Evolutionary conservation across 2,888 invertebrate species (phyloP), one percentile per base, ranked within the genome.

Genomic region (Synergus gifuensis): DNA sequence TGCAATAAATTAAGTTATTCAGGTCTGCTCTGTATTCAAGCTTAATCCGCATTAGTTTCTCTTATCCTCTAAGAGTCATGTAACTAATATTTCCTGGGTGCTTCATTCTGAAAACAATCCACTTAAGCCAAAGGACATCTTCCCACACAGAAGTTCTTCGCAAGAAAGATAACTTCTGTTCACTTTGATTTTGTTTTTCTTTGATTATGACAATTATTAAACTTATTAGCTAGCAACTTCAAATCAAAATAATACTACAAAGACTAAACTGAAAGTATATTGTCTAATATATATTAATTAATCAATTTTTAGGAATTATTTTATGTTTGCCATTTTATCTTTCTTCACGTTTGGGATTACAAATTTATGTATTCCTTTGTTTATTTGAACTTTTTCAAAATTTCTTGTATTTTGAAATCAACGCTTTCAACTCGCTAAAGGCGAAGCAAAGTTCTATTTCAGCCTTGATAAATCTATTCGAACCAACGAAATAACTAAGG

Each of bases 31-130:
- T 16, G 36, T 40, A 64, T 64, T 64, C 36, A 42, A 66, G 40
- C 42, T 42, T 66, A n/a, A 42, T 66, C 9, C 18, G 46, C 14
- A 22, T 62, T 63, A 14, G 36, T 63, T 46, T 67, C 46, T 46
- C 22, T 46, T 46, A 67, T 66, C 42, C 18, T 44, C 22, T 44
- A 44, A 11, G 44, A 44, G n/a, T 64, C n/a, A 44, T 44, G 46
- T 7, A 67, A 22, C 46, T 67, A 67, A 67, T 22, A 46, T 67
- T 67, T 67, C 46, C 40, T 67, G 28, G 18, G 14, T 18, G 46
- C 42, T 67, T 67, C 46, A 67, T 67, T 44, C 14, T 18, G 22
- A 67, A n/a, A 42, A 42, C 66, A 66, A 66, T 66, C 11, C 42
- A 66, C 42, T 66, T 66, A 44, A 42, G 40, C 18, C 66, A 42